A percentile compares a stretch with the other conserved stretches of the same genome.
Conservation (phyloP, 1,140 invertebrate genomes). For the Calephelis nemesis region DNA sequence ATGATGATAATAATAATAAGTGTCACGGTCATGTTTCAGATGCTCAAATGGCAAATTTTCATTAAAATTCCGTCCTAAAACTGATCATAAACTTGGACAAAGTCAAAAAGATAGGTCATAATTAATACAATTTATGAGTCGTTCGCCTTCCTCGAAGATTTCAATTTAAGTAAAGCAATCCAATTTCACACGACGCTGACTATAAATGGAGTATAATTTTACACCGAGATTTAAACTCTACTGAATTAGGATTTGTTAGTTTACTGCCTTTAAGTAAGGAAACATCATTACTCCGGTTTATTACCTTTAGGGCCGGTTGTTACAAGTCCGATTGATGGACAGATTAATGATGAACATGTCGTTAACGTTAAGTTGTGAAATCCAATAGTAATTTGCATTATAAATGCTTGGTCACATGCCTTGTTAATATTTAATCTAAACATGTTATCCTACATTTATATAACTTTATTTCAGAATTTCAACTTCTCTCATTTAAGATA, state of each 20-base stretch:
- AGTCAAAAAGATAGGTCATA: constrained; percentile 16
- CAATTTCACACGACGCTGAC: constrained; percentile 54
- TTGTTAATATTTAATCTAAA: too few relatives aligned
- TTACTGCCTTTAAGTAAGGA: constrained; percentile 11
- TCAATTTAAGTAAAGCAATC: constrained; percentile 56
- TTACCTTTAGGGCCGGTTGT: too few relatives aligned
- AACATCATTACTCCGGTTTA: not conserved
- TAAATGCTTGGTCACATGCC: too few relatives aligned
- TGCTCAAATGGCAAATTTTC: not conserved
- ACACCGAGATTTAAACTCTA: constrained; percentile 42
- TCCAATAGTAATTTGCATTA: too few relatives aligned
- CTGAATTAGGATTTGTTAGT: constrained; percentile 32
- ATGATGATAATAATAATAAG: too few relatives aligned
- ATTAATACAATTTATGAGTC: constrained; percentile 16
- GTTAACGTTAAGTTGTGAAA: too few relatives aligned
- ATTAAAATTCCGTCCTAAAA: constrained; percentile 6
- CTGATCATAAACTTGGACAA: constrained; percentile 8
- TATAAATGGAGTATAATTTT: constrained; percentile 53
- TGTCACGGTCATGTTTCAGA: too few relatives aligned
- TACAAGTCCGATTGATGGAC: too few relatives aligned
- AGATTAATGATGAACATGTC: too few relatives aligned
- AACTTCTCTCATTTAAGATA: too few relatives aligned
- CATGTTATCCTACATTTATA: too few relatives aligned
- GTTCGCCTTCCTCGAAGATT: constrained; percentile 30
- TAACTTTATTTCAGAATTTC: too few relatives aligned